Evolutionary conservation across 2,888 invertebrate genomes (phyloP).

Genomic region (Nowickia ferox): DNA sequence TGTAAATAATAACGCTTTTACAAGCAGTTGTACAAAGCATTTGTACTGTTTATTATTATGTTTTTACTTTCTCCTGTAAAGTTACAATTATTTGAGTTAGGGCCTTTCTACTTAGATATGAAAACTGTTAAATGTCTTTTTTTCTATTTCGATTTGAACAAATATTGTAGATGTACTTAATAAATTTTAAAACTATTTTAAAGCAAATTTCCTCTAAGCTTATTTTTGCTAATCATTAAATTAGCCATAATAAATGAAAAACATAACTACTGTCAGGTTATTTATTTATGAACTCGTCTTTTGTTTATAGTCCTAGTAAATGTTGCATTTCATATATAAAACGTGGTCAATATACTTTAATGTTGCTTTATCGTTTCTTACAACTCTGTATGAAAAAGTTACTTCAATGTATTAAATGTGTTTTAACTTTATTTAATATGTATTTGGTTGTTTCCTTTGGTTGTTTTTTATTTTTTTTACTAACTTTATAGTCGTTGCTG

Average conservation of each 20-base stretch:
- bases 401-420: slow-evolving; percentile 29
- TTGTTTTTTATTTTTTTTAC: slow-evolving; percentile 27
- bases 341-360: slow-evolving; percentile 49
- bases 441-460: slow-evolving; percentile 42
- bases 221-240: background rate
- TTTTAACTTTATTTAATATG: slow-evolving; percentile 41
- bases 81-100: too few species aligned
- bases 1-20: too few species aligned
- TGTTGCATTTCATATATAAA: slow-evolving; percentile 3
- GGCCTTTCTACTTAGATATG: too few species aligned
- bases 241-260: slow-evolving; percentile 4
- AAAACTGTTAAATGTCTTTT: too few species aligned
- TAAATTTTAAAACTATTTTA: background rate
- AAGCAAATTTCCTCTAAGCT: background rate
- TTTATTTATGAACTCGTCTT: background rate
- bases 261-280: background rate
- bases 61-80: too few species aligned
- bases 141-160: too few species aligned
- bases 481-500: slow-evolving; percentile 62
- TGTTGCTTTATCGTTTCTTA: background rate
- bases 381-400: slow-evolving; percentile 7
- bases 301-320: slow-evolving; percentile 8
- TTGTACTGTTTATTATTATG: too few species aligned
- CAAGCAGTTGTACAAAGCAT: too few species aligned
- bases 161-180: background rate